A percentile compares a stretch with the other conserved stretches of the same genome.
Conservation (phyloP, 2,113 vertebrate genomes). For the Callaeas wilsoni region DNA sequence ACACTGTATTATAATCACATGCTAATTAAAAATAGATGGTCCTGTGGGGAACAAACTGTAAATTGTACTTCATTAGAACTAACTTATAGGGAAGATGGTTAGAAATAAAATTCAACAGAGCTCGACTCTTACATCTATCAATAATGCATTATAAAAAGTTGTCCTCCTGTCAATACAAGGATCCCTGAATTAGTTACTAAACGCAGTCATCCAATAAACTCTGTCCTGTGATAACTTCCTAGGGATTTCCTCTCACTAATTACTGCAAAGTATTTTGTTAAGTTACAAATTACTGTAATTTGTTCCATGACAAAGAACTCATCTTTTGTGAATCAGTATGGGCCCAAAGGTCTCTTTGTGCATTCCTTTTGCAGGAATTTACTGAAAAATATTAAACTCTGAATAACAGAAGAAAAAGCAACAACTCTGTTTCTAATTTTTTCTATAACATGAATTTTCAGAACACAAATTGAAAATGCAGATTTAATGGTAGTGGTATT, state of each 20-base stretch:
- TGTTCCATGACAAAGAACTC: neutral
- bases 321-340: neutral
- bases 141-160: constrained; percentile 11
- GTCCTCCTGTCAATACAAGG: neutral
- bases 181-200: neutral
- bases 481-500: neutral
- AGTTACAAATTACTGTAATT: neutral
- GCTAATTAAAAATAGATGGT: constrained; percentile 2
- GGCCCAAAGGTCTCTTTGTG: neutral
- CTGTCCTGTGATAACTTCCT: neutral
- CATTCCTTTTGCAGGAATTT: neutral
- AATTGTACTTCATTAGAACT: neutral
- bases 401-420: neutral
- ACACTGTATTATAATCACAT: neutral
- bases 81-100: neutral
- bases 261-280: neutral
- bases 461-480: neutral
- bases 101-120: neutral
- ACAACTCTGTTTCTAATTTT: neutral
- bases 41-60: neutral
- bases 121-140: neutral
- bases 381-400: neutral
- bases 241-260: neutral
- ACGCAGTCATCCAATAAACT: neutral
- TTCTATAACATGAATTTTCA: neutral